Percentiles rank a stretch among this genome's conserved stretches.
phyloP scores from a whole-genome alignment of 2,888 invertebrate genomes.

The Drosophila peninsularis region DNA sequence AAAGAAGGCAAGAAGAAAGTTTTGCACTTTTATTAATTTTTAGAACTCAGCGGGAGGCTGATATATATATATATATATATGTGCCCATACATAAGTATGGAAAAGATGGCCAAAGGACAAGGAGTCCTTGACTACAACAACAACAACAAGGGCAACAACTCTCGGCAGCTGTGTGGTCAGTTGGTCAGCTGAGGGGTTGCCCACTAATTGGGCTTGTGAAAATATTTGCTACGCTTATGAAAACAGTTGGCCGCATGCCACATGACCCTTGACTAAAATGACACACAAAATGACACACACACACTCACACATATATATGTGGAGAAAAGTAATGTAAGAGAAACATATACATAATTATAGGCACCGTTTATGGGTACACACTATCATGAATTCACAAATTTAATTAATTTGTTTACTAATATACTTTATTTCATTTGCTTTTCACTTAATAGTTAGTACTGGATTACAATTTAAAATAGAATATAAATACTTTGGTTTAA shows the following conservation, averaged over 20 bases:
- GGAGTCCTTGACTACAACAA: conserved; percentile 16
- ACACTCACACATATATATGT: conserved; percentile 18
- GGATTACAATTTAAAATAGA: neutral
- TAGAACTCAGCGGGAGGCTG: conserved; percentile 53
- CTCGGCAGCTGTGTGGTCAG: conserved; percentile 66
- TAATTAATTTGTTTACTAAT: neutral
- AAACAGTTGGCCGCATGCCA: conserved; percentile 72
- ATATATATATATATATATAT: neutral
- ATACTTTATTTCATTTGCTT: neutral
- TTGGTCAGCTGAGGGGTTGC: conserved; percentile 60
- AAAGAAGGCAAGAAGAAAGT: conserved; percentile 48
- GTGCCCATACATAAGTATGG: conserved; percentile 35
- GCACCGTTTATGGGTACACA: conserved; percentile 28
- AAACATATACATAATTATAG: conserved; percentile 18
- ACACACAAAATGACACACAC: conserved; percentile 51
- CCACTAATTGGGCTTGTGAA: conserved; percentile 78
- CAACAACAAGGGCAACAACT: conserved; percentile 35
- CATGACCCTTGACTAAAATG: conserved; percentile 77
- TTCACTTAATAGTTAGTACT: neutral
- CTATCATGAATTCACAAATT: conserved; percentile 5
- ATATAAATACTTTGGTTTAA: neutral
- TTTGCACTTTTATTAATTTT: conserved; percentile 76
- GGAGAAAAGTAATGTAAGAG: neutral
- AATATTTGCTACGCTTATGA: conserved; percentile 78
- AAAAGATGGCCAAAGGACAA: conserved; percentile 41